phyloP scores from a whole-genome alignment of 1,140 invertebrate genomes.

The Eupristina koningsbergeri region DNA sequence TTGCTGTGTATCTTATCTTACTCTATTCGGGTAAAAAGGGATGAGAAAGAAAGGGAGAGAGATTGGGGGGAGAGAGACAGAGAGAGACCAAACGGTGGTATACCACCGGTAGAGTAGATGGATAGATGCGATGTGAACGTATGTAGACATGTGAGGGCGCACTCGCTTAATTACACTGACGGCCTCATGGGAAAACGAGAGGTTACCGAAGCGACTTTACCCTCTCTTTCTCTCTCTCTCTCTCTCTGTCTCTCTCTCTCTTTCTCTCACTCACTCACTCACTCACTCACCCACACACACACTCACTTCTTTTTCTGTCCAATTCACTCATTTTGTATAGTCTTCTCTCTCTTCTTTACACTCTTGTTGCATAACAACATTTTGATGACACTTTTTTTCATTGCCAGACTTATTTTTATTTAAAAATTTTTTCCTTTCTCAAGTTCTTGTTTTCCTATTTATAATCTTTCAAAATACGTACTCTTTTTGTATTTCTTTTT shows the following conservation, averaged over 20 bases:
- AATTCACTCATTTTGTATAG: constrained; percentile 14
- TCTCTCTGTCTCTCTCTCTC: constrained; percentile 53
- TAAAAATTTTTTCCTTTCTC: constrained; percentile 34
- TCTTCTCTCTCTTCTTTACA: constrained; percentile 42
- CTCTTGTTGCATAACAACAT: background rate
- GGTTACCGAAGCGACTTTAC: constrained; percentile 65
- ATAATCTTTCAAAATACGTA: constrained; percentile 21
- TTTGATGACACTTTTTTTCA: constrained; percentile 3
- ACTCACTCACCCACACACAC: constrained; percentile 47
- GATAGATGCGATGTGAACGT: constrained; percentile 69
- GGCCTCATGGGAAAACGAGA: constrained; percentile 69
- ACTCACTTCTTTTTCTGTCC: constrained; percentile 48
- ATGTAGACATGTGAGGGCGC: constrained; percentile 72
- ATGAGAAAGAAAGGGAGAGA: background rate
- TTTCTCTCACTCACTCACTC: constrained; percentile 36
- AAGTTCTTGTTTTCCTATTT: constrained; percentile 3
- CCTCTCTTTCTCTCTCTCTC: constrained; percentile 50
- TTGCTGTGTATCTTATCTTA: constrained; percentile 41
- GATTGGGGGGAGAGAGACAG: background rate
- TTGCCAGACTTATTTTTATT: constrained; percentile 21
- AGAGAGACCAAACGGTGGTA: background rate
- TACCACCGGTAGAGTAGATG: constrained; percentile 60
- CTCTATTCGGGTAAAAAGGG: constrained; percentile 2
- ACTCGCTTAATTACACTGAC: constrained; percentile 73
- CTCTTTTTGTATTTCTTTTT: constrained; percentile 21